phyloP scores from a whole-genome alignment of 1,140 invertebrate genomes.

The Drosophila pruinosa region DNA sequence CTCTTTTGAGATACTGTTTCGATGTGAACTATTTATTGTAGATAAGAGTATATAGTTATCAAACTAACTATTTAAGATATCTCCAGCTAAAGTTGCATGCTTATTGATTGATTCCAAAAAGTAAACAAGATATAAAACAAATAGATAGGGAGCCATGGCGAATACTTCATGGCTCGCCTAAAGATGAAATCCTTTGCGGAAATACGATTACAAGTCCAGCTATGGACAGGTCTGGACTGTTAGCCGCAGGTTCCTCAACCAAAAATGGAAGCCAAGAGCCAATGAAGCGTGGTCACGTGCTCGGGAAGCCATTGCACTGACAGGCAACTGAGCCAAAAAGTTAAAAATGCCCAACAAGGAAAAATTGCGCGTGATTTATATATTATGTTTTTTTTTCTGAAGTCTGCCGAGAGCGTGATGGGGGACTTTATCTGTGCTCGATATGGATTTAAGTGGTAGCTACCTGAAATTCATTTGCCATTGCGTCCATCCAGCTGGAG shows the following conservation, averaged over 20 bases:
- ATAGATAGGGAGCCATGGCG: neutral
- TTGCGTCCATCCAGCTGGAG: slow-evolving; percentile 70
- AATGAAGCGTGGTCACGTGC: slow-evolving; percentile 73
- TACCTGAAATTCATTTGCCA: slow-evolving; percentile 76
- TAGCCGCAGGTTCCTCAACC: neutral
- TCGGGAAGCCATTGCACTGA: slow-evolving; percentile 31
- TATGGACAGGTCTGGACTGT: neutral
- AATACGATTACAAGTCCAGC: neutral
- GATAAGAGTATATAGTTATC: no score
- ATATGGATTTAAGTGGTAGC: slow-evolving; percentile 40
- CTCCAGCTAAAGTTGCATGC: no score
- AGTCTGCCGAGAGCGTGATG: neutral
- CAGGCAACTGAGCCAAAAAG: slow-evolving; percentile 51
- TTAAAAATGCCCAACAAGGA: slow-evolving; percentile 58
- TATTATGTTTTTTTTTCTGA: slow-evolving; percentile 18
- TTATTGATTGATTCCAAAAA: neutral
- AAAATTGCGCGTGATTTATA: slow-evolving; percentile 65
- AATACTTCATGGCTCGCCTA: neutral
- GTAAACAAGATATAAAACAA: neutral
- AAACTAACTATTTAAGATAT: no score
- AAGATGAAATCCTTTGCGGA: neutral
- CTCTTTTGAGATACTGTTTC: no score
- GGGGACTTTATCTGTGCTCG: slow-evolving; percentile 50
- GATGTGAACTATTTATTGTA: no score
- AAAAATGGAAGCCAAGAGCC: slow-evolving; percentile 54